Conservation (phyloP, 2,888 invertebrate genomes). For the Caenorhabditis imperialis region DNA sequence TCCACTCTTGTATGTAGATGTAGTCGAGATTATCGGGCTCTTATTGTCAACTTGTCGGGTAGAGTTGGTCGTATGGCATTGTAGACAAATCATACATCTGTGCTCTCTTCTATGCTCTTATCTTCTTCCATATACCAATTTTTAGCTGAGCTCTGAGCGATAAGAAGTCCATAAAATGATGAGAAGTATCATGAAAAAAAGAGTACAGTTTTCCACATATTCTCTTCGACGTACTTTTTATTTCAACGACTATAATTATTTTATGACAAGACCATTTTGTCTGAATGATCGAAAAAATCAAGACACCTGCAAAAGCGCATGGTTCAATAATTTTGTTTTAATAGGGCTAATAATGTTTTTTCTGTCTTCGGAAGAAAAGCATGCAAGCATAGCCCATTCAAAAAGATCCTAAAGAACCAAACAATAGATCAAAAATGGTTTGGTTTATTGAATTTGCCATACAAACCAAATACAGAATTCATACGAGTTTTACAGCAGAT, state of each 20-base stretch:
- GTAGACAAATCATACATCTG: constrained; percentile 5
- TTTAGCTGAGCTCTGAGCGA: too few relatives aligned
- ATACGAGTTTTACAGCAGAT: too few relatives aligned
- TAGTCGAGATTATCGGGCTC: constrained; percentile 41
- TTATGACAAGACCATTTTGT: too few relatives aligned
- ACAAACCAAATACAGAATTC: too few relatives aligned
- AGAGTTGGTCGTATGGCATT: constrained; percentile 17
- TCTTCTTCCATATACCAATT: constrained; percentile 21
- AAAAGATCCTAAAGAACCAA: neutral
- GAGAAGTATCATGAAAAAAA: too few relatives aligned
- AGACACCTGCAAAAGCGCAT: neutral
- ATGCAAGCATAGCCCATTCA: constrained; percentile 35
- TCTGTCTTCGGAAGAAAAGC: neutral
- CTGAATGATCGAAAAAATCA: too few relatives aligned
- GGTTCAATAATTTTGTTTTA: constrained; percentile 9
- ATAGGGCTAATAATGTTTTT: too few relatives aligned
- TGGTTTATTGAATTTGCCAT: constrained; percentile 53
- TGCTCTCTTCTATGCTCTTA: constrained; percentile 8
- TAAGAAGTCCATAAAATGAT: constrained; percentile 5
- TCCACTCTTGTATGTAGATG: constrained; percentile 17
- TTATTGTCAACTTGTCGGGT: constrained; percentile 23
- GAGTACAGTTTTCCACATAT: too few relatives aligned
- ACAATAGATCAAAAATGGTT: too few relatives aligned
- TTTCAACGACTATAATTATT: too few relatives aligned
- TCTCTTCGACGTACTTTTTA: too few relatives aligned